Conservation (phyloP, 30 jellyfish, hydroid and myxozoan species). For the Hydractinia echinata region DNA sequence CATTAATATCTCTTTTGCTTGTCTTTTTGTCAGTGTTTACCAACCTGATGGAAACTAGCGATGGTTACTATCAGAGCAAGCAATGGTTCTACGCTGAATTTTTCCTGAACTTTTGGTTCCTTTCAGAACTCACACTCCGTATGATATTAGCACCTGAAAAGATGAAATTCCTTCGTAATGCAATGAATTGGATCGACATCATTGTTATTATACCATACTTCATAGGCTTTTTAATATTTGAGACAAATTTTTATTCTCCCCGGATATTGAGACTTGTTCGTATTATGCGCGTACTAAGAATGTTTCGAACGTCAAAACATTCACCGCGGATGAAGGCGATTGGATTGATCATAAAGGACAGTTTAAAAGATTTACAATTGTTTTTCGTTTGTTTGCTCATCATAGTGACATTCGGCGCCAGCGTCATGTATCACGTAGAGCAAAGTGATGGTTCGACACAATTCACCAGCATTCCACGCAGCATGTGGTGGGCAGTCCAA, state of each 20-base stretch:
- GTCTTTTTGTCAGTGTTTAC: too few species aligned
- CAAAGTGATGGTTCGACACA: conserved; percentile 22
- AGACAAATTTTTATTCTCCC: conserved; percentile 25
- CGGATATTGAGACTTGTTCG: conserved; percentile 54
- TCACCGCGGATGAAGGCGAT: conserved; percentile 64
- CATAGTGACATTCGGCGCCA: conserved; percentile 83
- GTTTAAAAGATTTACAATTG: conserved; percentile 65
- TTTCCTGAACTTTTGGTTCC: conserved; percentile 43
- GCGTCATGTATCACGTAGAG: conserved; percentile 66
- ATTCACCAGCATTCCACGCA: conserved; percentile 82
- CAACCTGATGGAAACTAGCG: conserved; percentile 72
- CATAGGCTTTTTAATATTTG: conserved; percentile 1
- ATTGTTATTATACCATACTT: conserved; percentile 73
- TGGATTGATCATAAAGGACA: conserved; percentile 61
- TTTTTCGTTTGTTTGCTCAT: conserved; percentile 63
- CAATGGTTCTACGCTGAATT: conserved; percentile 7
- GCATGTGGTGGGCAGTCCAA: conserved; percentile 98
- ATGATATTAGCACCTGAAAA: conserved; percentile 55
- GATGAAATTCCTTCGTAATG: conserved; percentile 37
- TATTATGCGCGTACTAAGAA: conserved; percentile 57
- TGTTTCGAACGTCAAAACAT: conserved; percentile 60
- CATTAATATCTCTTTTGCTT: too few species aligned
- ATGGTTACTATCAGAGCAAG: conserved; percentile 12
- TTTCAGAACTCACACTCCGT: conserved; percentile 55
- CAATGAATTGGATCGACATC: conserved; percentile 60